phyloP scores from a whole-genome alignment of 2,888 invertebrate genomes.

The Drosophila austrosaltans region DNA sequence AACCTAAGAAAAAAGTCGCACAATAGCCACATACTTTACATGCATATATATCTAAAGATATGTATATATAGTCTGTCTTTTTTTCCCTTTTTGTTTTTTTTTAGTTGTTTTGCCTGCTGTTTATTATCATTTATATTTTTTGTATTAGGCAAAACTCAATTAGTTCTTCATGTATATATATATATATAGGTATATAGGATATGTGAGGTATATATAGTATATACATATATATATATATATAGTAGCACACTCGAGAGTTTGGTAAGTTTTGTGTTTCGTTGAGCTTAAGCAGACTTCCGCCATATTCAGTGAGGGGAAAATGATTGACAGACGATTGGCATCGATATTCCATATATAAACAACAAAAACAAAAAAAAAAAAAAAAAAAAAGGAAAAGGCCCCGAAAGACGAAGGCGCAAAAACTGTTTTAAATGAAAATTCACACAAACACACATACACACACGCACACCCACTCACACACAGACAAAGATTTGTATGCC shows the following conservation, averaged over 20 bases:
- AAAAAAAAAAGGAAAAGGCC: not conserved
- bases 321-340: constrained; percentile 83
- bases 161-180: constrained; percentile 45
- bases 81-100: constrained; percentile 33
- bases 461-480: constrained; percentile 33
- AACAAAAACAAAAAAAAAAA: constrained; percentile 37
- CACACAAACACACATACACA: constrained; percentile 37
- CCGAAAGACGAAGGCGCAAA: constrained; percentile 50
- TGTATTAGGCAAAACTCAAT: constrained; percentile 69
- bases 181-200: constrained; percentile 10
- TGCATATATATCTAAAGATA: not conserved
- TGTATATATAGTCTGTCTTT: constrained; percentile 20
- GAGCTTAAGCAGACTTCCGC: constrained; percentile 78
- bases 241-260: constrained; percentile 25
- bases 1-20: constrained; percentile 42
- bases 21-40: not conserved
- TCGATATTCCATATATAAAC: constrained; percentile 80
- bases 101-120: constrained; percentile 48
- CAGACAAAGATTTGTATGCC: not conserved
- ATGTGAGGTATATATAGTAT: not conserved
- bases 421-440: constrained; percentile 41
- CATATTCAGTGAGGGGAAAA: constrained; percentile 56
- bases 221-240: not conserved
- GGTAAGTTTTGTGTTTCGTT: constrained; percentile 40
- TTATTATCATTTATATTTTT: constrained; percentile 66